Conservation (phyloP, 2,888 invertebrate species). For the Pegoplata infirma region DNA sequence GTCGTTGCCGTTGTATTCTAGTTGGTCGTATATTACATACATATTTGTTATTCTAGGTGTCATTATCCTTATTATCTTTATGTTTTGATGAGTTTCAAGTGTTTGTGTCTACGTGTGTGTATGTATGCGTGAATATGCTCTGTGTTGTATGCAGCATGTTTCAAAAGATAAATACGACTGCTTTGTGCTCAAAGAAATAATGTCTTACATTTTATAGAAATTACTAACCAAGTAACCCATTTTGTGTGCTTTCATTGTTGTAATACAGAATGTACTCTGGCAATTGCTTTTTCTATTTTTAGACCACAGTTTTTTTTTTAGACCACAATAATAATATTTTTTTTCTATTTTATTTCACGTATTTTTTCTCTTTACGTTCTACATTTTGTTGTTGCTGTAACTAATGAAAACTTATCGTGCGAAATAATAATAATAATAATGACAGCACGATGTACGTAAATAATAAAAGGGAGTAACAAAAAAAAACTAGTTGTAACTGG, state of each 20-base stretch:
- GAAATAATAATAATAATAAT: constrained; percentile 46
- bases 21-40: constrained; percentile 1
- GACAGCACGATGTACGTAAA: constrained; percentile 1
- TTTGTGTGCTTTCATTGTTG: constrained; percentile 17
- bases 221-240: constrained; percentile 50
- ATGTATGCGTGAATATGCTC: no score
- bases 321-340: constrained; percentile 16
- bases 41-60: constrained; percentile 40
- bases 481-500: constrained; percentile 1
- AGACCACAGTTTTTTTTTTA: constrained; percentile 1
- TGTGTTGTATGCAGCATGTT: not conserved
- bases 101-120: not conserved
- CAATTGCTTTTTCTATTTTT: not conserved
- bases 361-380: not conserved
- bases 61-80: constrained; percentile 48
- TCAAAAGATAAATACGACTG: not conserved
- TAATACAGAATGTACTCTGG: not conserved
- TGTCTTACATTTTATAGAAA: constrained; percentile 28
- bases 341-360: constrained; percentile 19
- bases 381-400: not conserved
- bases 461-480: not conserved
- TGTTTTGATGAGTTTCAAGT: constrained; percentile 43
- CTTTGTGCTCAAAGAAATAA: constrained; percentile 13
- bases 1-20: constrained; percentile 1
- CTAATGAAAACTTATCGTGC: constrained; percentile 55